Percentiles rank a stretch among this genome's conserved stretches.
phyloP scores from a whole-genome alignment of 2,797 vertebrate species.

The Crenuchus spilurus region DNA sequence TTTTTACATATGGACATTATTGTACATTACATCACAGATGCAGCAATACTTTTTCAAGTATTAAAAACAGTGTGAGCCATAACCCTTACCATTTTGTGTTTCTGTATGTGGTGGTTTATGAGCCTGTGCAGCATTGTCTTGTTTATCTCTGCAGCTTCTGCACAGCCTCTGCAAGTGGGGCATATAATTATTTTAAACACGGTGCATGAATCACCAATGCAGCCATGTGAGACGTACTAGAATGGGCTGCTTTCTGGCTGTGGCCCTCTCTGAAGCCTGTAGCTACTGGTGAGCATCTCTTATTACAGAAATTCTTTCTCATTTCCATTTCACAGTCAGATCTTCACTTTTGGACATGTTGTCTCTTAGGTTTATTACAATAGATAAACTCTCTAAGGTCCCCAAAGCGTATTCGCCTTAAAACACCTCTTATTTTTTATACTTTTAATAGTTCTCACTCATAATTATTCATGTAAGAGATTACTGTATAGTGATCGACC shows the following conservation, averaged over 20 bases:
- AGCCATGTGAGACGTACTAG: constrained; percentile 46
- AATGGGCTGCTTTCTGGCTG: constrained; percentile 9
- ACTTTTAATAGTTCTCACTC: no score
- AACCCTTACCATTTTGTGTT: neutral
- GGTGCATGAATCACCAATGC: constrained; percentile 46
- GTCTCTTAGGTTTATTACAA: neutral
- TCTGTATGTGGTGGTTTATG: constrained; percentile 13
- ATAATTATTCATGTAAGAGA: no score
- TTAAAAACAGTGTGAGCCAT: constrained; percentile 7
- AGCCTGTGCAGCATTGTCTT: constrained; percentile 31
- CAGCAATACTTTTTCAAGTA: no score
- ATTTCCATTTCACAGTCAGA: neutral
- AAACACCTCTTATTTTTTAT: neutral
- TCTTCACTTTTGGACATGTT: neutral
- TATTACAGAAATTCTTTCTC: neutral
- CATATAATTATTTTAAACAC: constrained; percentile 53
- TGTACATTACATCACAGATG: no score
- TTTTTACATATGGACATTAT: no score
- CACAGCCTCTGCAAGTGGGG: constrained; percentile 36
- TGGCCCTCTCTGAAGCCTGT: neutral
- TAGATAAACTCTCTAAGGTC: neutral
- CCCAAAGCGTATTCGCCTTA: neutral
- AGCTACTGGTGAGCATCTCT: neutral
- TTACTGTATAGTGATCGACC: no score
- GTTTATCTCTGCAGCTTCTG: constrained; percentile 39